A percentile compares a stretch with the other conserved stretches of the same genome.
phyloP scores from a whole-genome alignment of 2,797 vertebrate species.

The Brachymystax lenok region DNA sequence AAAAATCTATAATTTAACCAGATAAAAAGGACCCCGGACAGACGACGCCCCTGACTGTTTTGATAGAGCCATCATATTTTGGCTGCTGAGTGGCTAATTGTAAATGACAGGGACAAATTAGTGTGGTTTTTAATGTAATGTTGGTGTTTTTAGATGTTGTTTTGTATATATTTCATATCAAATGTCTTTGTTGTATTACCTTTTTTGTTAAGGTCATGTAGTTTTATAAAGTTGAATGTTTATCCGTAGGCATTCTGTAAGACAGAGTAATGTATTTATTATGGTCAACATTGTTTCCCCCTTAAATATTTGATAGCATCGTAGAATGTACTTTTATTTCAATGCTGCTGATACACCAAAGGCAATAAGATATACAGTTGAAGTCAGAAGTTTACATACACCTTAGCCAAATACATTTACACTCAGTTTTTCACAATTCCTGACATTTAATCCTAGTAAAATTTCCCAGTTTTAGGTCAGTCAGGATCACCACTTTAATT shows the following conservation, averaged over 20 bases:
- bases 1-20: slow-evolving; percentile 11
- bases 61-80: background rate
- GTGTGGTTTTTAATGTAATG: slow-evolving; percentile 17
- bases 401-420: too few relatives aligned
- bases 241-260: slow-evolving; percentile 6
- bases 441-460: too few relatives aligned
- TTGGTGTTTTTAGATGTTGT: slow-evolving; percentile 17
- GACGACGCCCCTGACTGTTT: slow-evolving; percentile 10
- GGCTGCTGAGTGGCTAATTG: slow-evolving; percentile 6
- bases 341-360: slow-evolving; percentile 44
- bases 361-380: slow-evolving; percentile 26
- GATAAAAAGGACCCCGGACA: slow-evolving; percentile 20
- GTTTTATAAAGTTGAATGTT: slow-evolving; percentile 30
- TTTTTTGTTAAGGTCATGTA: background rate
- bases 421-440: too few relatives aligned
- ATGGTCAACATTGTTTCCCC: slow-evolving; percentile 1
- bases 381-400: too few relatives aligned
- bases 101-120: background rate
- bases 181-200: slow-evolving; percentile 17
- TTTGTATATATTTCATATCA: slow-evolving; percentile 26
- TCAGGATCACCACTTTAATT: too few relatives aligned
- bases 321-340: slow-evolving; percentile 23
- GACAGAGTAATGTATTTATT: slow-evolving; percentile 5
- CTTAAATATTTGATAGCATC: background rate
- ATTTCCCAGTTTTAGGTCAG: too few relatives aligned